These are phyloP conservation scores for Ivindomyrus marchei DNA, from an alignment of 2,113 vertebrate species.

Conservation along the genomic window DNA sequence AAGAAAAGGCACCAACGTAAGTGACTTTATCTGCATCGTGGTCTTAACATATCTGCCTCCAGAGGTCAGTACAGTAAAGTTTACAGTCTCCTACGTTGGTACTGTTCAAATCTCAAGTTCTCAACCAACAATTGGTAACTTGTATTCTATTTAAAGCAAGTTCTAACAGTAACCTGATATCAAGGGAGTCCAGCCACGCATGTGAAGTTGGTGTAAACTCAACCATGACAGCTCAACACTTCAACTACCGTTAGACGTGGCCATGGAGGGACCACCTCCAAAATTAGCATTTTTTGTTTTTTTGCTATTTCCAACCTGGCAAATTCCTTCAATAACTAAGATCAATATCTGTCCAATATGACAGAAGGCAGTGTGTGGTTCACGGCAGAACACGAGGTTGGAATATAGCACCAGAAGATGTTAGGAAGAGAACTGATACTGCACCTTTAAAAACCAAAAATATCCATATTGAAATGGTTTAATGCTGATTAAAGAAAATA, in stretches of 20 bases:
- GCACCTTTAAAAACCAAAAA: conserved; percentile 34
- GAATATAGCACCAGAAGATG: conserved; percentile 41
- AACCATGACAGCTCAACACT: background rate
- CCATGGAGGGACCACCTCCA: background rate
- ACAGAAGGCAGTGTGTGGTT: conserved; percentile 46
- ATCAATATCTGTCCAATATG: conserved; percentile 28
- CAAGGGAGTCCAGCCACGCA: background rate
- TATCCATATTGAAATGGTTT: background rate
- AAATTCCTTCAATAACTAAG: background rate
- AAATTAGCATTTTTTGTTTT: background rate
- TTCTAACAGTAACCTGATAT: background rate
- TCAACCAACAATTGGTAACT: background rate
- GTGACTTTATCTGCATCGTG: background rate
- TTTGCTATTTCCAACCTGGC: background rate
- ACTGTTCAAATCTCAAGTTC: background rate
- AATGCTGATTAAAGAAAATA: background rate
- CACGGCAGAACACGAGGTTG: conserved; percentile 37
- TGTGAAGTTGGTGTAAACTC: background rate
- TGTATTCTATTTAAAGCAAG: background rate
- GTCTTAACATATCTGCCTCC: background rate
- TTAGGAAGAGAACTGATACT: conserved; percentile 21
- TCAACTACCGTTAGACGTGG: background rate
- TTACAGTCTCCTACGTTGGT: background rate
- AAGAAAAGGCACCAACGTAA: background rate
- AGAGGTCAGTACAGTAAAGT: background rate